Conservation (phyloP, 2,113 vertebrate genomes). For the Rhynchomys soricoides region DNA sequence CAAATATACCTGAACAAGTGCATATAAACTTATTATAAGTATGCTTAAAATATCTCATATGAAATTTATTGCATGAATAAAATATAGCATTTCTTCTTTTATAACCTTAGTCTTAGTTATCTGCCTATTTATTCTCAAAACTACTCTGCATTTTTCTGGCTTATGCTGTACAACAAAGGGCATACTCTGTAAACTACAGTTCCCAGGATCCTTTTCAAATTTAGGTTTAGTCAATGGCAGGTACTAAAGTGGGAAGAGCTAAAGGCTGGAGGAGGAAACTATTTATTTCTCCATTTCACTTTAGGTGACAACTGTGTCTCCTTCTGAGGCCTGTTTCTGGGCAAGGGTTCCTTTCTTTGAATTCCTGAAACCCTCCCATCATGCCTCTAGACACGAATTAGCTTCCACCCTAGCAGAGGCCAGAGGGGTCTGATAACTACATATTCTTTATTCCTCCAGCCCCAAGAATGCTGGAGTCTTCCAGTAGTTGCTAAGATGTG, state of each 20-base stretch:
- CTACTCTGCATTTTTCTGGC: background rate
- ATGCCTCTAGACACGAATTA: background rate
- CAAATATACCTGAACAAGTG: constrained; percentile 3
- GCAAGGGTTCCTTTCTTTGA: background rate
- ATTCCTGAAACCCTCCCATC: background rate
- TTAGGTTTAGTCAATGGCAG: constrained; percentile 9
- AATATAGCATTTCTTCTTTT: background rate
- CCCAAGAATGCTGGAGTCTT: background rate
- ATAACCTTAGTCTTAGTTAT: background rate
- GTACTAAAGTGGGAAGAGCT: background rate
- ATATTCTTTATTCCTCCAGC: background rate
- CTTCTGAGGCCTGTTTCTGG: background rate
- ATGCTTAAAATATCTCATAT: constrained; percentile 1
- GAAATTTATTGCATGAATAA: constrained; percentile 14
- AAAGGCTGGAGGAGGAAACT: background rate
- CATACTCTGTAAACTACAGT: constrained; percentile 40
- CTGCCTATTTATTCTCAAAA: constrained; percentile 36
- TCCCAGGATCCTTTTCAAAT: constrained; percentile 52
- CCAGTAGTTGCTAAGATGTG: background rate
- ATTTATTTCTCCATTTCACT: background rate
- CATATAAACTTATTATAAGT: constrained; percentile 27
- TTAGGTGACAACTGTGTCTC: background rate
- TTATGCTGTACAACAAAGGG: background rate
- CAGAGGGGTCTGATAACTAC: background rate
- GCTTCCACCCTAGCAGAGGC: background rate